phyloP scores from a whole-genome alignment of 2,797 vertebrate species.

The Melanotaenia pygmaea region DNA sequence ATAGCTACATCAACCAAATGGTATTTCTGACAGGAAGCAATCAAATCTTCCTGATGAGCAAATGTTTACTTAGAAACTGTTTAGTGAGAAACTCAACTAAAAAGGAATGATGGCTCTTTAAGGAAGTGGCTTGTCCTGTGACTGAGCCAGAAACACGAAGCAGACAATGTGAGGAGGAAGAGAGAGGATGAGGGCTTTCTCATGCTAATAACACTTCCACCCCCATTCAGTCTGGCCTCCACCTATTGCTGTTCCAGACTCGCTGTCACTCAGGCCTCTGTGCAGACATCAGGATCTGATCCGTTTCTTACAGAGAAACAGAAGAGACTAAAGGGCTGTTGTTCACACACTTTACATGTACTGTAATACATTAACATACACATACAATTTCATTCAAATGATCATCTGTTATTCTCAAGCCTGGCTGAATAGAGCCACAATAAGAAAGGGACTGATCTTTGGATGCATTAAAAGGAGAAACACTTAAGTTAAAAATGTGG shows the following conservation, averaged over 20 bases:
- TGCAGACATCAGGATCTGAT: slow-evolving; percentile 45
- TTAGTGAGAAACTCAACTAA: neutral
- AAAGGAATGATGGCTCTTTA: slow-evolving; percentile 34
- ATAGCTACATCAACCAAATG: neutral
- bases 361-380: slow-evolving; percentile 6
- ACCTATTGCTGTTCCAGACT: slow-evolving; percentile 54
- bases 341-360: slow-evolving; percentile 4
- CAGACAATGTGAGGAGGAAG: slow-evolving; percentile 60
- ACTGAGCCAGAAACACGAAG: slow-evolving; percentile 43
- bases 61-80: slow-evolving; percentile 1
- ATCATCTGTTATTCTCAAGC: neutral
- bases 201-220: slow-evolving; percentile 72
- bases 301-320: neutral
- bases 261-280: slow-evolving; percentile 46
- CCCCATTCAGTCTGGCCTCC: slow-evolving; percentile 52
- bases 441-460: neutral
- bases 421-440: neutral
- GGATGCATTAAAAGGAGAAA: neutral
- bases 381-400: neutral
- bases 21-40: neutral
- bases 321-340: neutral
- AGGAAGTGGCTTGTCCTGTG: slow-evolving; percentile 50
- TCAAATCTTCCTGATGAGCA: neutral
- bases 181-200: slow-evolving; percentile 69
- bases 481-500: neutral